Conservation (phyloP, 2,113 vertebrate species). For the Pipra filicauda region DNA sequence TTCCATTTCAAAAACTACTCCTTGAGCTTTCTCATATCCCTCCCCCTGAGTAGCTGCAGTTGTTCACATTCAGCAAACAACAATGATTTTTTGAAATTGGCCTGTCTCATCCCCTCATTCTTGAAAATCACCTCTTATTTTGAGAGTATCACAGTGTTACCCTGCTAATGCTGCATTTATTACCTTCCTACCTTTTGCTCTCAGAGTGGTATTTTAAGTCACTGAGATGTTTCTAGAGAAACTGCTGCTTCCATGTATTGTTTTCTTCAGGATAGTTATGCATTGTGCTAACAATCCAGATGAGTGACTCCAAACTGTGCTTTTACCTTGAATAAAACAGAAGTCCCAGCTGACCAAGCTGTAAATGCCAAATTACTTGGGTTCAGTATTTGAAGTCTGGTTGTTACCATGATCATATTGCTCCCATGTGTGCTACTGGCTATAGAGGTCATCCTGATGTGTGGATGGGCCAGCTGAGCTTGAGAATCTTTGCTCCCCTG, state of each 20-base stretch:
- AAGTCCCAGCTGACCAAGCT: neutral
- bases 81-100: neutral
- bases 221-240: neutral
- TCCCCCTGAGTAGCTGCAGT: neutral
- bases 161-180: neutral
- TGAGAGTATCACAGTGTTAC: neutral
- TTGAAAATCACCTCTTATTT: neutral
- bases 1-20: neutral
- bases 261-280: neutral
- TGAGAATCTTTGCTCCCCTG: slow-evolving; percentile 1
- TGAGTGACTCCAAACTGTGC: neutral
- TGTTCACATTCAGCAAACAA: neutral
- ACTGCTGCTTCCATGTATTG: neutral
- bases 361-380: neutral
- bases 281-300: neutral
- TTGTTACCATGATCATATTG: neutral
- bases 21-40: neutral
- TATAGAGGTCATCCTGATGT: neutral
- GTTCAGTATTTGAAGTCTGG: neutral
- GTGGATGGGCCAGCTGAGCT: neutral
- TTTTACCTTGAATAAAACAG: neutral
- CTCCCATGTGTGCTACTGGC: neutral
- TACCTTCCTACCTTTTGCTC: neutral
- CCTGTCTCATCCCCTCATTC: neutral
- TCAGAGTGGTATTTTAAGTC: neutral